Evolutionary conservation across 2,888 invertebrate species (phyloP), one percentile per base, ranked within the genome.

Genomic region (Hyppa rectilinea): DNA sequence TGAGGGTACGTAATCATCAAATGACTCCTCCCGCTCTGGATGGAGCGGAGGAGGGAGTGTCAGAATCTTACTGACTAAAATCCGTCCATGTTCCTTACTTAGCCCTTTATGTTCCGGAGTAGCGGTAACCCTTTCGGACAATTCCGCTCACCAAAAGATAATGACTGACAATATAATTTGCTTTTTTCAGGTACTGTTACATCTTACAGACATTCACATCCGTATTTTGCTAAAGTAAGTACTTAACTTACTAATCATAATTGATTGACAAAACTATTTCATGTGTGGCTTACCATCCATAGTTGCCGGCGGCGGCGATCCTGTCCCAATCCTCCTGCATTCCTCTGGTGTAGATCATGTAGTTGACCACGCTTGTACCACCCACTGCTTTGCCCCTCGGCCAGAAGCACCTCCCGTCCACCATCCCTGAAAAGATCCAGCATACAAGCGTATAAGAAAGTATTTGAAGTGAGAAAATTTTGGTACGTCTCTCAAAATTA

Each of bases 341-440:
- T 0, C 98, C 98, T 77, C 98, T 93, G 0, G 97, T 96, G 88
- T 97, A 97, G 65, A 97, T 95, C 96, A 96, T 96, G 86, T 96
- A 96, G 87, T 96, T 96, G 71, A 96, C 90, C 4, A 96, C 94
- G 71, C 96, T 96, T n/a, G 90, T 76, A 4, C 96, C 96, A 2
- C 96, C 96, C 4, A 96, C 90, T 0, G 95, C 96, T 77, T 87
- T 94, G 0, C 96, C 96, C 66, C 96, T 87, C 0, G 96, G 96
- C 95, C 96, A 96, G 84, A 92, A 91, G 82, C 95, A 95, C 47
- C 90, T 89, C 47, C 89, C 90, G 62, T 92, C 89, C 55, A 89
- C 90, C 91, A 96, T 93, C 23, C 95, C 96, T 92, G 89, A 67
- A 88, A 78, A 36, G 26, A 73, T 47, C 10, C 49, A 59, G 14